Conservation (phyloP, 1,140 invertebrate species). For the Brevipalpus yothersi region DNA sequence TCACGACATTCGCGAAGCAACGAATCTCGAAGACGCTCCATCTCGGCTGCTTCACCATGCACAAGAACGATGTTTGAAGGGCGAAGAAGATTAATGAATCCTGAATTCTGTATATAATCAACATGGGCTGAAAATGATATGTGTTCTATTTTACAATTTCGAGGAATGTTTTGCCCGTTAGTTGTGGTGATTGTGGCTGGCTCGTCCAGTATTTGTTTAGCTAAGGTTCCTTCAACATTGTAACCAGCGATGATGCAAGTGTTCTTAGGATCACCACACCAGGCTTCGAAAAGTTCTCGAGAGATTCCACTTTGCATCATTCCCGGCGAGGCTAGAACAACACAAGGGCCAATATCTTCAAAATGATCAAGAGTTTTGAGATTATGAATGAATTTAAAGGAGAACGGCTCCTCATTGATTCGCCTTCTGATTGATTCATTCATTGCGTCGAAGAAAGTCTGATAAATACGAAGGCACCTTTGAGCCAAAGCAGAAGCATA, state of each 20-base stretch:
- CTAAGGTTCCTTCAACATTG: conserved; percentile 93
- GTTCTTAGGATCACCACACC: conserved; percentile 94
- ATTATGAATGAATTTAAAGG: conserved; percentile 96
- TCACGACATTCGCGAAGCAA: conserved; percentile 82
- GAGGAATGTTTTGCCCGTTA: conserved; percentile 75
- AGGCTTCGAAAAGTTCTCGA: conserved; percentile 88
- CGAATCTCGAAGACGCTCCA: conserved; percentile 80
- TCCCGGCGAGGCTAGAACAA: conserved; percentile 95
- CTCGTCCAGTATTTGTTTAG: conserved; percentile 88
- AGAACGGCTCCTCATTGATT: conserved; percentile 96
- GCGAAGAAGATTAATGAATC: conserved; percentile 78
- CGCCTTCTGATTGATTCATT: conserved; percentile 87
- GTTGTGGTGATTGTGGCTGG: conserved; percentile 91
- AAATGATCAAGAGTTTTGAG: conserved; percentile 98
- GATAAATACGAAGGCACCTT: conserved; percentile 99
- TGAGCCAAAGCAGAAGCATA: conserved; percentile 96
- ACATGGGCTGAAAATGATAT: conserved; percentile 99
- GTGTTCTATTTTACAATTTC: conserved; percentile 96
- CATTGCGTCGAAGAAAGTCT: conserved; percentile 98
- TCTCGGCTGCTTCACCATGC: conserved; percentile 96
- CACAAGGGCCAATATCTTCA: conserved; percentile 95
- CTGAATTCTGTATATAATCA: conserved; percentile 93
- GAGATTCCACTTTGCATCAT: conserved; percentile 99
- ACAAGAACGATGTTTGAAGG: conserved; percentile 90
- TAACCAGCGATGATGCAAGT: conserved; percentile 97